phyloP scores from a whole-genome alignment of 2,797 vertebrate genomes.

The Lophotriccus pileatus region DNA sequence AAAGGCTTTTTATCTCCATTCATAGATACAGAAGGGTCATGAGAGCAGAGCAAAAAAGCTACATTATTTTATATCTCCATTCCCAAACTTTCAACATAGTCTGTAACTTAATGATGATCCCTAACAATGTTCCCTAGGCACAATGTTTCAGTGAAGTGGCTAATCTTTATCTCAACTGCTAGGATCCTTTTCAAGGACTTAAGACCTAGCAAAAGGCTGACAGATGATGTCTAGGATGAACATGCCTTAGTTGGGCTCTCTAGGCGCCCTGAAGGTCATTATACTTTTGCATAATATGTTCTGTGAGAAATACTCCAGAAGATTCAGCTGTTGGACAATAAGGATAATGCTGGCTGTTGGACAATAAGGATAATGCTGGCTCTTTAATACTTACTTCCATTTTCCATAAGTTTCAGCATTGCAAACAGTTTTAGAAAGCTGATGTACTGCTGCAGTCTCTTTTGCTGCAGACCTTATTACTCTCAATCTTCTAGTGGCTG shows the following conservation, averaged over 20 bases:
- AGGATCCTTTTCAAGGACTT: neutral
- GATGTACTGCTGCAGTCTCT: neutral
- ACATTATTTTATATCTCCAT: neutral
- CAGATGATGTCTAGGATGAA: neutral
- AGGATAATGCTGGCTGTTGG: neutral
- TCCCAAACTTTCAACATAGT: neutral
- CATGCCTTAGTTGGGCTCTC: neutral
- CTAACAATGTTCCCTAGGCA: neutral
- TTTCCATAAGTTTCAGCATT: neutral
- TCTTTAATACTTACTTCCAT: neutral
- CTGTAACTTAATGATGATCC: neutral
- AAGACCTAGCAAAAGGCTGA: neutral
- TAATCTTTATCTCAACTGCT: neutral
- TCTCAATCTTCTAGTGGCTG: neutral
- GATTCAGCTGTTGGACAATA: neutral
- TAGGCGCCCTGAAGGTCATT: neutral
- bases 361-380: neutral
- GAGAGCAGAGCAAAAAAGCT: neutral
- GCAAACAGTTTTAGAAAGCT: neutral
- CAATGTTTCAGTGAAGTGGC: neutral
- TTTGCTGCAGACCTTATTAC: neutral
- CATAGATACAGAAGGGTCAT: neutral
- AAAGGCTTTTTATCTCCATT: neutral
- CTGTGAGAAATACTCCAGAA: neutral
- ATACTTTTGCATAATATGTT: accelerated